Evolutionary conservation across 37 sponge, comb jelly and placozoan species (phyloP), one percentile per base, ranked within the genome.

Genomic region (Halisarca cf. caerulea): DNA sequence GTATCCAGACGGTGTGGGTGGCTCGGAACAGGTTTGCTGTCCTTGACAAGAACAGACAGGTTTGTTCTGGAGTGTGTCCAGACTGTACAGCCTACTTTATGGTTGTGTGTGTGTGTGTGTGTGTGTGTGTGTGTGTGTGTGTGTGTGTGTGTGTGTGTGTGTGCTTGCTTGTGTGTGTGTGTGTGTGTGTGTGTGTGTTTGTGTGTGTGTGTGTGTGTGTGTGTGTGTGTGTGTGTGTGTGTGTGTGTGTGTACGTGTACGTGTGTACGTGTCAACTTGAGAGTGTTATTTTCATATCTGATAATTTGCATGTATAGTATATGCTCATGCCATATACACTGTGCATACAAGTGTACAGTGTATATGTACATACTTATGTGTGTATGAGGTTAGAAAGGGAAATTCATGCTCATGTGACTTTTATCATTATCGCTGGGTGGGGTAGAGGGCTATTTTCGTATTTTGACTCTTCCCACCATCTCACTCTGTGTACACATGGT

Each of bases 21-120:
- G 96, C 97, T 7, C 44, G 97, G 41, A 94, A 98, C 87, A 88
- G 97, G 45, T 98, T 96, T 88, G 95, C 99, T 43, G 92, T 94
- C 30, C 89, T 98, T 53, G 97, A 96, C 79, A 94, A 91, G 78
- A 73, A 87, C 11, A 82, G 85, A 28, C 95, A 95, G 82, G 95
- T 98, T 35, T 62, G 30, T 59, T 60, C 81, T 47, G 38, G 14
- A 60, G n/a, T n/a, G n/a, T n/a, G n/a, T 53, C 62, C 59, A 59
- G 44, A 59, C 57, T 30, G 27, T 4, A 2, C 45, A 51, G 2
- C 2, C 3, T 78, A 14, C 17, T 20, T 17, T 58, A 3, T 42
- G 57, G 14, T 14, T 25, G 28, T 42, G 51, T 87, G 23, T 64
- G 58, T 66, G 71, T 38, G 14, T 62, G 30, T 61, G 78, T 32